Percentiles rank a stretch among this genome's conserved stretches.
These are phyloP conservation scores for Pomatostomus ruficeps DNA, from an alignment of 2,113 vertebrate genomes.

Conservation along the genomic window DNA sequence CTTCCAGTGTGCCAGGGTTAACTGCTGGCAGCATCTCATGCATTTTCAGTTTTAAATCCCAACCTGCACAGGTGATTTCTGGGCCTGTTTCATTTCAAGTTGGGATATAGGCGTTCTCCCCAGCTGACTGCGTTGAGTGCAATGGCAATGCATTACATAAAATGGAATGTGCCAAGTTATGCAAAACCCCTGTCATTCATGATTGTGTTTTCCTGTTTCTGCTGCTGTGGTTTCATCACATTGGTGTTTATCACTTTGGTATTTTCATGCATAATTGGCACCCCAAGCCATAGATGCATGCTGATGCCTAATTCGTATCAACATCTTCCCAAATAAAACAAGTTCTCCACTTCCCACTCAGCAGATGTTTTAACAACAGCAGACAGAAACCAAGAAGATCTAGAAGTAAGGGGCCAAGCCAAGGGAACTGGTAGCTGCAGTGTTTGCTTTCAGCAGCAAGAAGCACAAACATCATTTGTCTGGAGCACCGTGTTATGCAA, in stretches of 20 bases:
- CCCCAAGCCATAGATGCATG: background rate
- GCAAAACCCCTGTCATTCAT: constrained; percentile 1
- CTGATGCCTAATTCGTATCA: background rate
- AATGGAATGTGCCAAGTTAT: background rate
- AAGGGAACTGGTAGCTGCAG: background rate
- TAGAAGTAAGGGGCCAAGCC: background rate
- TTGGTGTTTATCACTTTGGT: background rate
- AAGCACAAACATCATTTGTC: background rate
- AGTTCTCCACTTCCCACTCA: constrained; percentile 8
- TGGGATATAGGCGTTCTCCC: background rate
- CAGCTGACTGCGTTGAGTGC: background rate
- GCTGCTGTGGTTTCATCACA: constrained; percentile 1
- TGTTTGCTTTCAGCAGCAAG: background rate
- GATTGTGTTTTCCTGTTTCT: constrained; percentile 14
- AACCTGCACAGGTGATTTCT: background rate
- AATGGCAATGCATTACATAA: background rate
- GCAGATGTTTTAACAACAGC: constrained; percentile 33
- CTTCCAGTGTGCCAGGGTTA: background rate
- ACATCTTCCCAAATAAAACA: background rate
- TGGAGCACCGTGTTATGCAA: background rate
- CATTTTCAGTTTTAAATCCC: background rate
- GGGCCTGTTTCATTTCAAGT: background rate
- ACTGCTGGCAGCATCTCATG: background rate
- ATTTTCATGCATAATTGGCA: constrained; percentile 33
- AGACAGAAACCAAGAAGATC: background rate